A percentile compares a stretch with the other conserved stretches of the same genome.
phyloP scores from a whole-genome alignment of 2,113 vertebrate genomes.

The Lampris incognitus region DNA sequence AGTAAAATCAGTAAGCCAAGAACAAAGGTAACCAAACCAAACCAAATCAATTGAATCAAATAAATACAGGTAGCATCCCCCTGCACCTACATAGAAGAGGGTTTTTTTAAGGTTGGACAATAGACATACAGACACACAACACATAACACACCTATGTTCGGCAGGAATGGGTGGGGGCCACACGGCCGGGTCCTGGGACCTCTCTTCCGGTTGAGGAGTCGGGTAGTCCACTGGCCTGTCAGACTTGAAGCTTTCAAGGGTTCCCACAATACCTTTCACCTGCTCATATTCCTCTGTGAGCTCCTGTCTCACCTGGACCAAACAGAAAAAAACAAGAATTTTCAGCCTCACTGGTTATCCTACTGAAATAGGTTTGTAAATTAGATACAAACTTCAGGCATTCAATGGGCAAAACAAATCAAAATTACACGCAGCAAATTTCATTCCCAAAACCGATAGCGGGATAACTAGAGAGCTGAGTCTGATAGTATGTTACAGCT shows the following conservation, averaged over 20 bases:
- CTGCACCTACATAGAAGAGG: too few relatives aligned
- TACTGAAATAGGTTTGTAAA: not conserved
- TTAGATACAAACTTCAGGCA: not conserved
- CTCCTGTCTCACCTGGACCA: slow-evolving; percentile 89
- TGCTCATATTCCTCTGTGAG: slow-evolving; percentile 94
- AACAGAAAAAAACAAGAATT: slow-evolving; percentile 30
- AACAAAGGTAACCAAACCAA: too few relatives aligned
- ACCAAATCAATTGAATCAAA: too few relatives aligned
- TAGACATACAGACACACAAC: not conserved
- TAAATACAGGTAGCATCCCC: too few relatives aligned
- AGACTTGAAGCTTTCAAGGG: slow-evolving; percentile 92
- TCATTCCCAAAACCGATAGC: too few relatives aligned
- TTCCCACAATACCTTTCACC: slow-evolving; percentile 92
- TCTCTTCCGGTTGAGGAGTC: slow-evolving; percentile 85
- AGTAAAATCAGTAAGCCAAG: not conserved
- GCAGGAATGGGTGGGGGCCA: slow-evolving; percentile 97
- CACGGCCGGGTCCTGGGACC: slow-evolving; percentile 86
- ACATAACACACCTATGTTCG: slow-evolving; percentile 88
- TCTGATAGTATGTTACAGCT: too few relatives aligned
- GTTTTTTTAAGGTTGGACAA: not conserved
- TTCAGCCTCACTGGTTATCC: not conserved
- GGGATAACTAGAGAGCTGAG: too few relatives aligned
- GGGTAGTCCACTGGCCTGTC: slow-evolving; percentile 89
- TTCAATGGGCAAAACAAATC: too few relatives aligned
- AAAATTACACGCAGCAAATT: too few relatives aligned